Evolutionary conservation across 2,113 vertebrate species (phyloP).

Genomic region (Tylochromis polylepis): DNA sequence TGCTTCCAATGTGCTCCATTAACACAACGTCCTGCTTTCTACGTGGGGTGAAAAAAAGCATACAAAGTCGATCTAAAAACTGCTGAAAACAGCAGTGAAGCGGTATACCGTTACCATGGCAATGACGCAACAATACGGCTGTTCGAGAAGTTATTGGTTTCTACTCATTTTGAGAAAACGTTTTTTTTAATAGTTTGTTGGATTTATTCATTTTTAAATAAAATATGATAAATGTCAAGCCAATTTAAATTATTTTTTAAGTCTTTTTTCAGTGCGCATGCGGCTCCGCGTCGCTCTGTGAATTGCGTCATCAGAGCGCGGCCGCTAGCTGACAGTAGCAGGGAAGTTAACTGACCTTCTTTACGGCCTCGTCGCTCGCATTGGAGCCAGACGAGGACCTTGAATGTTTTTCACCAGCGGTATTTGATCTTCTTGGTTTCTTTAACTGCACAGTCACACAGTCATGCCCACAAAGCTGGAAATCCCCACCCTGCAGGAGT

Average conservation of each 20-base stretch:
- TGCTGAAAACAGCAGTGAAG: not conserved
- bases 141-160: not conserved
- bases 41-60: not conserved
- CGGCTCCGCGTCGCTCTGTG: not conserved
- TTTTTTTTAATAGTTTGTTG: not conserved
- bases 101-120: slow-evolving; percentile 25
- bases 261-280: not conserved
- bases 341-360: slow-evolving; percentile 70
- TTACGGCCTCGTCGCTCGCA: slow-evolving; percentile 47
- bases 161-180: not conserved
- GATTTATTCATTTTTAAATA: not conserved
- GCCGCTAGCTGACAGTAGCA: slow-evolving; percentile 1
- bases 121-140: not conserved
- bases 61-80: not conserved
- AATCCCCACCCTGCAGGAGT: slow-evolving; percentile 80
- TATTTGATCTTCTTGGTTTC: not conserved
- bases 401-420: slow-evolving; percentile 27
- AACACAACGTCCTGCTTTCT: not conserved
- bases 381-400: slow-evolving; percentile 53
- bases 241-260: not conserved
- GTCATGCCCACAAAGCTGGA: slow-evolving; percentile 78
- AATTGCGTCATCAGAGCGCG: slow-evolving; percentile 45
- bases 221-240: not conserved
- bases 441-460: not conserved
- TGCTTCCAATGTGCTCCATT: slow-evolving; percentile 79